These are phyloP conservation scores for Glyphotaelius pellucidus DNA, from an alignment of 2,888 invertebrate species.

Conservation along the genomic window DNA sequence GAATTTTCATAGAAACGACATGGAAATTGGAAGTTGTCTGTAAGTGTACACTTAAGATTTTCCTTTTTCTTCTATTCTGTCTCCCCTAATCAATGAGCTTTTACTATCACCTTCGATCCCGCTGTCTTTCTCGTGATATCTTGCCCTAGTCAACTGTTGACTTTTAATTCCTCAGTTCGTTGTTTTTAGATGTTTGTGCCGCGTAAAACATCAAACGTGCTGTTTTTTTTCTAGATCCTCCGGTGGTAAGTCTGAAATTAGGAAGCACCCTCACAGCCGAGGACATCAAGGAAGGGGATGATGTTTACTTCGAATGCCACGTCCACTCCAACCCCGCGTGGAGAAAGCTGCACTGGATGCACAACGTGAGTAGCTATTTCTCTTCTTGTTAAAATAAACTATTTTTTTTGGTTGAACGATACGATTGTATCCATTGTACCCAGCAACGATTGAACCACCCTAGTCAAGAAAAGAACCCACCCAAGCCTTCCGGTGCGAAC, in stretches of 20 bases:
- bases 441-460: background rate
- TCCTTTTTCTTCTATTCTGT: background rate
- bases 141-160: no score
- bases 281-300: conserved; percentile 95
- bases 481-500: background rate
- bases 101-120: background rate
- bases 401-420: background rate
- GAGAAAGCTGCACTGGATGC: conserved; percentile 90
- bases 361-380: conserved; percentile 83
- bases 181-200: no score
- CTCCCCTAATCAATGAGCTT: background rate
- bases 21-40: conserved; percentile 94
- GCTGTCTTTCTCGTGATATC: background rate
- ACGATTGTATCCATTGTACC: background rate
- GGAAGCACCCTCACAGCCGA: conserved; percentile 91
- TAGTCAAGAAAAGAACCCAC: background rate
- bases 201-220: background rate
- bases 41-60: conserved; percentile 78
- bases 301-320: conserved; percentile 95
- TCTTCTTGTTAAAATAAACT: background rate
- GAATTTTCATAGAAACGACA: conserved; percentile 88
- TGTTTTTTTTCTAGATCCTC: conserved; percentile 84
- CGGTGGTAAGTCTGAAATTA: conserved; percentile 87
- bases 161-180: no score
- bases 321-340: conserved; percentile 92